A percentile compares a stretch with the other conserved stretches of the same genome.
These are phyloP conservation scores for Pantherophis alleghaniensis DNA, from an alignment of 2,797 vertebrate species.

Conservation along the genomic window DNA sequence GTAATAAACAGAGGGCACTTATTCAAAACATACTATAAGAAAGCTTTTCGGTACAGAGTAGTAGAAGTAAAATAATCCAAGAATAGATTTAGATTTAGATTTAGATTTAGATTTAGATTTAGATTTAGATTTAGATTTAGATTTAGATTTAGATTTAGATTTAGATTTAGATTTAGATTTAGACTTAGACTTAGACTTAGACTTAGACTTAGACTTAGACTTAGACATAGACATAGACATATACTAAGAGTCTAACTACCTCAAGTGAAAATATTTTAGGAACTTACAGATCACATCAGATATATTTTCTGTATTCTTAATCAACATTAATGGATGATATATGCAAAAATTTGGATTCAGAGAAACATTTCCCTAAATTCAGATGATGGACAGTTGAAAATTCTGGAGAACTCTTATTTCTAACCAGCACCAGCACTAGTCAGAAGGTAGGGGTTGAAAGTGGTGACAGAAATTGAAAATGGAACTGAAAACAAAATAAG, in stretches of 20 bases:
- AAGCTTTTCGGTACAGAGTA: not conserved
- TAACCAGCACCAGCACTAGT: not conserved
- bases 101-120: too few relatives aligned
- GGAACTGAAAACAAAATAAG: not conserved
- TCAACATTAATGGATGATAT: not conserved
- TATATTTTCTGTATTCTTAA: not conserved
- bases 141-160: too few relatives aligned
- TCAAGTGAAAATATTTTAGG: not conserved
- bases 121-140: not conserved
- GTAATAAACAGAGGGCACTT: not conserved
- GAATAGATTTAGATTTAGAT: not conserved
- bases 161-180: not conserved
- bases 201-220: not conserved
- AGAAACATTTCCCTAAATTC: not conserved
- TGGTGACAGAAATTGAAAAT: too few relatives aligned
- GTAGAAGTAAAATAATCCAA: slow-evolving; percentile 3
- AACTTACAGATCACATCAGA: not conserved
- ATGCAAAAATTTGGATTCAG: not conserved
- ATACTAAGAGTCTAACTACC: not conserved
- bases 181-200: too few relatives aligned
- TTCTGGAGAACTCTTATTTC: not conserved
- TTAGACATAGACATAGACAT: too few relatives aligned
- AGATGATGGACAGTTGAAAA: not conserved
- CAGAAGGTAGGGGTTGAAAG: not conserved
- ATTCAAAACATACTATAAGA: not conserved